Conservation (phyloP, 1,140 invertebrate genomes). For the Caenorhabditis brenneri region DNA sequence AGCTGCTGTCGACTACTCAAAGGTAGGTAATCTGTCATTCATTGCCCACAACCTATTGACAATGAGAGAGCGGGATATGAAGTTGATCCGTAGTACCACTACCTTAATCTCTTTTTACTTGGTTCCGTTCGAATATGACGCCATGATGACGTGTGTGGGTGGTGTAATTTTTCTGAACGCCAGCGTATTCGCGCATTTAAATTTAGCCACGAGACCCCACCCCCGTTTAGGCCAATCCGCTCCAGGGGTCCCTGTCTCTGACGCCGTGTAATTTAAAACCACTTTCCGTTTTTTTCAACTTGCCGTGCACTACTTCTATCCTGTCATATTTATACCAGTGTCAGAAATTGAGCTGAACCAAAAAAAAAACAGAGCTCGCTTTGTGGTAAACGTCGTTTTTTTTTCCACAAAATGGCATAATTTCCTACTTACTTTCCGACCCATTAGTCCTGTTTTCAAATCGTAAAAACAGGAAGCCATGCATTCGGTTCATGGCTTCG, state of each 20-base stretch:
- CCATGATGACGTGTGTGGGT: slow-evolving; percentile 32
- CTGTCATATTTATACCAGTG: slow-evolving; percentile 30
- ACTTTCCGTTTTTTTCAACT: slow-evolving; percentile 22
- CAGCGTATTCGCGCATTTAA: slow-evolving; percentile 25
- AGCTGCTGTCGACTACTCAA: slow-evolving; percentile 35
- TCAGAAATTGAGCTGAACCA: background rate
- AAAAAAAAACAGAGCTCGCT: background rate
- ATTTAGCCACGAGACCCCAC: background rate
- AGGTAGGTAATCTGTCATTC: slow-evolving; percentile 27
- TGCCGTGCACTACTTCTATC: background rate
- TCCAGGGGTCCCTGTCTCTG: background rate
- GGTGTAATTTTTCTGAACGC: background rate
- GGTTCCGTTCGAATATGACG: background rate
- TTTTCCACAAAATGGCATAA: background rate
- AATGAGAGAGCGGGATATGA: too few species aligned
- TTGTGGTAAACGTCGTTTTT: background rate
- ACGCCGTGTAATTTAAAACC: slow-evolving; percentile 39
- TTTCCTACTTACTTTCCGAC: background rate
- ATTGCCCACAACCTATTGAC: background rate
- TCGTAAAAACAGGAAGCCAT: slow-evolving; percentile 1
- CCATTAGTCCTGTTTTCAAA: background rate
- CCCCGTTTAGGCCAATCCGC: background rate
- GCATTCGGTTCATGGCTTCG: background rate
- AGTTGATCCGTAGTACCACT: background rate
- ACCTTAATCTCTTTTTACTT: background rate